Percentiles rank a stretch among this genome's conserved stretches.
Conservation (phyloP, 2,113 vertebrate species). For the Dicentrarchus labrax region DNA sequence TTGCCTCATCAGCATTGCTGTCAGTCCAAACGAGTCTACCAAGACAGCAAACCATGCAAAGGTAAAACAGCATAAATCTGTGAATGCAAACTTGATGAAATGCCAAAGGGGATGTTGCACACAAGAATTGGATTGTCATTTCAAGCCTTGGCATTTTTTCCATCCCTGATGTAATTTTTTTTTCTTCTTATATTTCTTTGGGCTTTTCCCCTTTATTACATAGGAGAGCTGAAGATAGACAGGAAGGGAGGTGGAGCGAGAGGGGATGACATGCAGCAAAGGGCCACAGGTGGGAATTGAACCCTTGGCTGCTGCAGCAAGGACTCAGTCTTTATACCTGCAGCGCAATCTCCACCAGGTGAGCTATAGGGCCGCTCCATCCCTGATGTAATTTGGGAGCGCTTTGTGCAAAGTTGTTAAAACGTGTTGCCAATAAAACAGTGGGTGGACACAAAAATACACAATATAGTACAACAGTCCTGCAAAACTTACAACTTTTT, state of each 20-base stretch:
- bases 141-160: slow-evolving; percentile 16
- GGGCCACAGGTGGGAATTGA: no score
- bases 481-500: not conserved
- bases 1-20: slow-evolving; percentile 68
- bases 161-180: not conserved
- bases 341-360: no score
- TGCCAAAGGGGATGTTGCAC: slow-evolving; percentile 12
- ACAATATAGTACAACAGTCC: slow-evolving; percentile 4
- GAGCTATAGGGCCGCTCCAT: not conserved
- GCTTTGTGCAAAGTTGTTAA: slow-evolving; percentile 24
- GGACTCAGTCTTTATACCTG: no score
- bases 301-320: no score
- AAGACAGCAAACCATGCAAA: slow-evolving; percentile 36
- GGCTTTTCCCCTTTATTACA: no score
- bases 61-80: slow-evolving; percentile 45
- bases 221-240: no score
- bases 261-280: no score
- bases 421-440: slow-evolving; percentile 33
- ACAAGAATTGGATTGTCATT: slow-evolving; percentile 7
- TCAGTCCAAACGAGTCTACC: slow-evolving; percentile 54
- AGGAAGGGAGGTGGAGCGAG: no score
- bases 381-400: slow-evolving; percentile 19
- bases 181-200: no score
- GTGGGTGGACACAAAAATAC: not conserved
- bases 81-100: slow-evolving; percentile 45